Evolutionary conservation across 2,113 vertebrate genomes (phyloP).

Genomic region (Notothenia rossii): DNA sequence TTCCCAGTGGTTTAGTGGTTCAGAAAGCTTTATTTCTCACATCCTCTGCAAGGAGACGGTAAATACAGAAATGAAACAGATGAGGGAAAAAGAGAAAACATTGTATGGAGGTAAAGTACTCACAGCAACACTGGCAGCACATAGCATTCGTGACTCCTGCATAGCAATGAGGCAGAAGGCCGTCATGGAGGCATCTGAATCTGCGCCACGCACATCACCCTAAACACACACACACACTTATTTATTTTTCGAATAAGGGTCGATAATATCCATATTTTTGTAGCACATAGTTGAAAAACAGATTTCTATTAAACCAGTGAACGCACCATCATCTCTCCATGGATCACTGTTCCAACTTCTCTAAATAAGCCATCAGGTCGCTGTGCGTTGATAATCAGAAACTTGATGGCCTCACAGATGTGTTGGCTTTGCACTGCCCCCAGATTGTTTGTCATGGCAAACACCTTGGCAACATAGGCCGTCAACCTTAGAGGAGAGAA

Average conservation of each 20-base stretch:
- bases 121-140: conserved; percentile 79
- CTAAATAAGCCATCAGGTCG: conserved; percentile 86
- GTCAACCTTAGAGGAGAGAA: conserved; percentile 85
- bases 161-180: conserved; percentile 89
- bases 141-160: conserved; percentile 81
- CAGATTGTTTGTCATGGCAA: conserved; percentile 83
- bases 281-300: not conserved
- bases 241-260: no score
- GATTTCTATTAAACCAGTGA: not conserved
- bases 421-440: conserved; percentile 54
- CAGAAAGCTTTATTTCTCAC: not conserved
- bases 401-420: conserved; percentile 90
- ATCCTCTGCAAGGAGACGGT: not conserved
- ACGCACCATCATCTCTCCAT: conserved; percentile 85
- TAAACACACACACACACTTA: not conserved
- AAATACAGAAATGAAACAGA: not conserved
- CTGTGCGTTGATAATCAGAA: conserved; percentile 87
- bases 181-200: conserved; percentile 87
- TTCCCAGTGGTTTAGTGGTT: not conserved
- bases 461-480: no score
- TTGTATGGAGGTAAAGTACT: conserved; percentile 54
- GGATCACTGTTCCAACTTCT: conserved; percentile 78
- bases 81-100: not conserved
- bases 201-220: conserved; percentile 60
- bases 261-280: not conserved